Percentiles rank a stretch among this genome's conserved stretches.
Conservation (phyloP, 2,113 vertebrate species). For the Hylia prasina region DNA sequence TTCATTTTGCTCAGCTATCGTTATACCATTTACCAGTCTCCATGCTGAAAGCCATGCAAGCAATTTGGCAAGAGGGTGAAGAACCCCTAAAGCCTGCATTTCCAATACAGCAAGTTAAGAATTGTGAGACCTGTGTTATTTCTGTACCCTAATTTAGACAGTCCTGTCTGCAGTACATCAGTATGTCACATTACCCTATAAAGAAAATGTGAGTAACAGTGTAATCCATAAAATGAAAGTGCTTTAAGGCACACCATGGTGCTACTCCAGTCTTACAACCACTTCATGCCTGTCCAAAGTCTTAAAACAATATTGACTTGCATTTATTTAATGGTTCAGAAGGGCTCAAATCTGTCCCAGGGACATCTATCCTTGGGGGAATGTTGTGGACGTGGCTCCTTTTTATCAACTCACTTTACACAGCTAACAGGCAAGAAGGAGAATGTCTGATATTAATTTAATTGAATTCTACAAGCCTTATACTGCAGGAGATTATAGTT, state of each 20-base stretch:
- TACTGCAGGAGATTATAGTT: background rate
- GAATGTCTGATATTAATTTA: background rate
- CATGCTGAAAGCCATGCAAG: background rate
- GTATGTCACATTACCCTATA: rapidly evolving
- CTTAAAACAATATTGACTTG: background rate
- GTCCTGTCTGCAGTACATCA: background rate
- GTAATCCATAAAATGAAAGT: background rate
- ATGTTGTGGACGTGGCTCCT: background rate
- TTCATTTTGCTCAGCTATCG: background rate
- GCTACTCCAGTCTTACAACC: background rate
- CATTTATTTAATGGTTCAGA: background rate
- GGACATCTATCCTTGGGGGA: background rate
- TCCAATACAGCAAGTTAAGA: background rate
- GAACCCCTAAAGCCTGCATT: background rate
- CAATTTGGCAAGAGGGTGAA: background rate
- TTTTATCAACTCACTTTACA: background rate
- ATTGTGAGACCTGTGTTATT: background rate
- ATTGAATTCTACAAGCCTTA: background rate
- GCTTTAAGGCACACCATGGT: background rate
- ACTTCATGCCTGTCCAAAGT: background rate
- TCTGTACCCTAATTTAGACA: background rate
- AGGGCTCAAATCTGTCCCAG: background rate
- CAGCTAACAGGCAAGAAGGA: background rate
- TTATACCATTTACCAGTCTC: background rate
- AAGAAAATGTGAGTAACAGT: background rate